A percentile compares a stretch with the other conserved stretches of the same genome.
Evolutionary conservation across 2,797 vertebrate species (phyloP).

Genomic region (Labeo calbasu): DNA sequence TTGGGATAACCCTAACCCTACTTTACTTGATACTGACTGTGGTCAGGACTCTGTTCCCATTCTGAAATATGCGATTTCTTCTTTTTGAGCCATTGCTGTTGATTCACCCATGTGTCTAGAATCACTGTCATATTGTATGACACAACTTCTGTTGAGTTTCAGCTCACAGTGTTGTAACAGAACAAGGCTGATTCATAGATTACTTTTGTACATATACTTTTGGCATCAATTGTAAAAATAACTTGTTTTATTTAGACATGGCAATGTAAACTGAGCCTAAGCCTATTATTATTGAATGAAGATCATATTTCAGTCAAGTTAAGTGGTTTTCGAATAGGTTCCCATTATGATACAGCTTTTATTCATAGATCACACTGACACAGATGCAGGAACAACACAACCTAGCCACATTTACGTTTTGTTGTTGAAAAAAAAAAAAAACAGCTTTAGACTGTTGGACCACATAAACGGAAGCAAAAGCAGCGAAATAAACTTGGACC

Average conservation of each 20-base stretch:
- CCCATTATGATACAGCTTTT: neutral
- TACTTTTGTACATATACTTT: neutral
- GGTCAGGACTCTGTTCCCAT: neutral
- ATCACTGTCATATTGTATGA: neutral
- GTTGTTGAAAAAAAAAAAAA: neutral
- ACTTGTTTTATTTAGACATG: neutral
- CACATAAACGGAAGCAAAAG: slow-evolving; percentile 18
- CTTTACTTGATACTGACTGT: neutral
- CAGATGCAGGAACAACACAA: neutral
- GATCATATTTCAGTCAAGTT: neutral
- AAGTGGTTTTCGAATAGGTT: neutral
- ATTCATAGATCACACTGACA: neutral
- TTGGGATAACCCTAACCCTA: neutral
- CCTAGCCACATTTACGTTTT: neutral
- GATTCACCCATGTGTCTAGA: neutral
- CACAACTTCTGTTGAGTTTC: neutral
- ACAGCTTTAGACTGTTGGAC: neutral
- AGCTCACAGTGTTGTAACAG: neutral
- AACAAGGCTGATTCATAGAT: too few species aligned
- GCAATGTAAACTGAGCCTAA: neutral
- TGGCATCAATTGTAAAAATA: neutral
- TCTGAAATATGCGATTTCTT: neutral
- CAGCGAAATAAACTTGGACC: neutral
- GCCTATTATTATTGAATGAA: neutral
- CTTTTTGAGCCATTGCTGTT: neutral